Evolutionary conservation across 2,888 invertebrate species (phyloP).

Genomic region (Diachrysia chrysitis): DNA sequence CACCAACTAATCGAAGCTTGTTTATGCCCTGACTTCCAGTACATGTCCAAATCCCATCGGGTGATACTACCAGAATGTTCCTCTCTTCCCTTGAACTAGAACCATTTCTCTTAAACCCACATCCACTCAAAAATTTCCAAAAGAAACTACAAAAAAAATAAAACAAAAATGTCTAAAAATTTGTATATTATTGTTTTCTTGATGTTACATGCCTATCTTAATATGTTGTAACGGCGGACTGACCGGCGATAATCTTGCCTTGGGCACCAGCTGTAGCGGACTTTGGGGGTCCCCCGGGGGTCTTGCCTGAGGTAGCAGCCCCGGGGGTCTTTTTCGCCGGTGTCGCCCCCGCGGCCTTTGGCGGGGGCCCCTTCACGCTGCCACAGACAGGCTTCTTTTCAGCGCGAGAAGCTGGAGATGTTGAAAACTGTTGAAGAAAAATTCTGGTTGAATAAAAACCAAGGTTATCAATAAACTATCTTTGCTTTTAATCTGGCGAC

Average conservation of each 20-base stretch:
- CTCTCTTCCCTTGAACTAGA: no score
- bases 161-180: constrained; percentile 8
- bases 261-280: constrained; percentile 62
- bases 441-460: no score
- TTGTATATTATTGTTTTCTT: constrained; percentile 10
- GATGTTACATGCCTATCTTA: not conserved
- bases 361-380: no score
- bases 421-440: constrained; percentile 39
- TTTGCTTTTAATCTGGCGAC: no score
- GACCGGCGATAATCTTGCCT: constrained; percentile 79
- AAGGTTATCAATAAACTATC: no score
- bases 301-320: constrained; percentile 10
- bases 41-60: no score
- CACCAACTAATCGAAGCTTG: no score
- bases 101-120: no score
- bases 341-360: not conserved
- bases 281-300: constrained; percentile 55
- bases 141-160: constrained; percentile 18
- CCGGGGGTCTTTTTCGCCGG: not conserved
- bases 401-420: constrained; percentile 19
- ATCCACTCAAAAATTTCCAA: not conserved
- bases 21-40: no score
- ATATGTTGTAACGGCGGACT: constrained; percentile 6
- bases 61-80: no score
- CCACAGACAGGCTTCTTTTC: not conserved